These are phyloP conservation scores for Sinella curviseta DNA, from an alignment of 1,140 invertebrate species.

Conservation along the genomic window DNA sequence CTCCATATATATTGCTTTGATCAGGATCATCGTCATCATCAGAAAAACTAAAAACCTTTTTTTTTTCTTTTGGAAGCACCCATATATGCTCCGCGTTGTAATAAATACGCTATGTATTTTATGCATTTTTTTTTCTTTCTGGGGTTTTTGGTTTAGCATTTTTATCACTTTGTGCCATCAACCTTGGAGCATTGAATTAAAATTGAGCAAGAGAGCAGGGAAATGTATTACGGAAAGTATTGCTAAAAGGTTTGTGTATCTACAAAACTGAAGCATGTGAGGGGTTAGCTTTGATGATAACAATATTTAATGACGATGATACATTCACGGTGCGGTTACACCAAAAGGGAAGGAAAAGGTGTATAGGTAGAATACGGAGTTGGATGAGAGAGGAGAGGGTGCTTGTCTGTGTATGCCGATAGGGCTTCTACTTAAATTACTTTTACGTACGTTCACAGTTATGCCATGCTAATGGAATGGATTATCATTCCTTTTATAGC, in stretches of 20 bases:
- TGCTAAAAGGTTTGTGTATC: too few relatives aligned
- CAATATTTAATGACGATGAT: conserved; percentile 15
- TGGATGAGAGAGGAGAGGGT: too few relatives aligned
- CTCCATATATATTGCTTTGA: not conserved
- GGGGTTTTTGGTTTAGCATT: conserved; percentile 20
- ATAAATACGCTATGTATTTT: not conserved
- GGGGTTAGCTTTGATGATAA: too few relatives aligned
- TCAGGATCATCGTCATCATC: not conserved
- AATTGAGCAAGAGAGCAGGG: not conserved
- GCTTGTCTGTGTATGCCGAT: too few relatives aligned
- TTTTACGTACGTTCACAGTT: too few relatives aligned
- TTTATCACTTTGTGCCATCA: conserved; percentile 22
- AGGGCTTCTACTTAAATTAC: too few relatives aligned
- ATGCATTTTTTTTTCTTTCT: not conserved
- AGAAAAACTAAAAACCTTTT: not conserved
- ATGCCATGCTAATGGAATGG: too few relatives aligned
- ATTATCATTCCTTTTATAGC: too few relatives aligned
- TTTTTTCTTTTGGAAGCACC: not conserved
- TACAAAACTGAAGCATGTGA: too few relatives aligned
- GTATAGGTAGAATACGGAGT: not conserved
- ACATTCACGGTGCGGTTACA: not conserved
- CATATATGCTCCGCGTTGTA: not conserved
- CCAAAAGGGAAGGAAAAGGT: not conserved
- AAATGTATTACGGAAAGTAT: not conserved
- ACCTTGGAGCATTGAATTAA: conserved; percentile 26